phyloP scores from a whole-genome alignment of 1,140 invertebrate species.

The Gryllus bimaculatus region DNA sequence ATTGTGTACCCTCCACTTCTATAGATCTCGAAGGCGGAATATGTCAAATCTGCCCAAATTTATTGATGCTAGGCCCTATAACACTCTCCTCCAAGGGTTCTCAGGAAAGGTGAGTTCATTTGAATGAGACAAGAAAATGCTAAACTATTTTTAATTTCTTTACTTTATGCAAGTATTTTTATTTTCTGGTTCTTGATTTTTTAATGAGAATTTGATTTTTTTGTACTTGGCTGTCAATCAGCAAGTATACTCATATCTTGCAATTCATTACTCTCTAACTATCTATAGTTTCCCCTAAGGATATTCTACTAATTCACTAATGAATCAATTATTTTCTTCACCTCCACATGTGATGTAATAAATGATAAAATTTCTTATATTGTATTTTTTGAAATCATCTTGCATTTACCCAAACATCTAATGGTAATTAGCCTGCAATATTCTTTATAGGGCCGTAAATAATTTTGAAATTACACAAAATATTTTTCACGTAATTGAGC shows the following conservation, averaged over 20 bases:
- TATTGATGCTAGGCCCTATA: conserved; percentile 46
- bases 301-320: neutral
- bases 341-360: too few relatives aligned
- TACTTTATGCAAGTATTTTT: neutral
- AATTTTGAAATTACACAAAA: too few relatives aligned
- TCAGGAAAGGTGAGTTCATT: conserved; percentile 36
- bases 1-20: conserved; percentile 45
- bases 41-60: conserved; percentile 31
- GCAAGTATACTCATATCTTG: neutral
- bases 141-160: neutral
- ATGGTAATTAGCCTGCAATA: too few relatives aligned
- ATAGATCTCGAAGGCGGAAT: conserved; percentile 37
- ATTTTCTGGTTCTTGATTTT: too few relatives aligned
- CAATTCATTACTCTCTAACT: neutral
- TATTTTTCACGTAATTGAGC: too few relatives aligned
- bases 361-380: too few relatives aligned
- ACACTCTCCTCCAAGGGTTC: conserved; percentile 54
- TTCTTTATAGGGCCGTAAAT: too few relatives aligned
- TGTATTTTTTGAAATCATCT: too few relatives aligned
- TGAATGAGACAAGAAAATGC: neutral
- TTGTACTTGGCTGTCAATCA: neutral
- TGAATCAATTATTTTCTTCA: too few relatives aligned
- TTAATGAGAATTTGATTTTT: neutral
- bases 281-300: neutral
- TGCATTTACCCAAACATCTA: too few relatives aligned